A percentile compares a stretch with the other conserved stretches of the same genome.
These are phyloP conservation scores for Gadopsis marmoratus DNA, from an alignment of 2,797 vertebrate genomes.

Conservation along the genomic window DNA sequence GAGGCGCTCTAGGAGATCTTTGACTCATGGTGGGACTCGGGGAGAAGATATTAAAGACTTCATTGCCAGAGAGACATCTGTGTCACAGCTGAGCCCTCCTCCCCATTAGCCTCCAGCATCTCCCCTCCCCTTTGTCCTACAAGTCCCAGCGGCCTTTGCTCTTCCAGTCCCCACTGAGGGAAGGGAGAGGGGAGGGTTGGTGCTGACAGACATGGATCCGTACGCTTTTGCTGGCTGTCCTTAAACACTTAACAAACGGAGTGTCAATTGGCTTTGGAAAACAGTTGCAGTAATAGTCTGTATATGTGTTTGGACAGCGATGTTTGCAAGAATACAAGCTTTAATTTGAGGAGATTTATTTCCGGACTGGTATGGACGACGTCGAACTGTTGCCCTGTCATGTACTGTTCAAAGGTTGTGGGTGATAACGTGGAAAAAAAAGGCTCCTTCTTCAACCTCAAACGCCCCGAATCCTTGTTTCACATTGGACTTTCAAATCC, in stretches of 20 bases:
- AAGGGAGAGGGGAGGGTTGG: not conserved
- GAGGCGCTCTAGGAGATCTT: slow-evolving; percentile 41
- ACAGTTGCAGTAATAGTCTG: not conserved
- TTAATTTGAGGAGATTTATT: not conserved
- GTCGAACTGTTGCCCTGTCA: not conserved
- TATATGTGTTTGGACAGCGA: not conserved
- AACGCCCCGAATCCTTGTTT: not conserved
- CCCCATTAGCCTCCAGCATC: slow-evolving; percentile 69
- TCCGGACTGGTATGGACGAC: not conserved
- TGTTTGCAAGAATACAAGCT: not conserved
- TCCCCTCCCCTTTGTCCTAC: slow-evolving; percentile 73
- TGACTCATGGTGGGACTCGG: slow-evolving; percentile 35
- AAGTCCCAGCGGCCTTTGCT: slow-evolving; percentile 74
- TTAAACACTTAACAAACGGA: not conserved
- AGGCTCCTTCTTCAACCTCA: not conserved
- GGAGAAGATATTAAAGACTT: slow-evolving; percentile 60
- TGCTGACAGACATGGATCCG: slow-evolving; percentile 31
- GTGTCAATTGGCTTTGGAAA: not conserved
- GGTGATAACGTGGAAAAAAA: not conserved
- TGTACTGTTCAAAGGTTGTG: not conserved
- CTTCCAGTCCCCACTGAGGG: slow-evolving; percentile 23
- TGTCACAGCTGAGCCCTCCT: slow-evolving; percentile 74
- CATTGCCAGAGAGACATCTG: slow-evolving; percentile 76
- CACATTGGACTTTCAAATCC: not conserved
- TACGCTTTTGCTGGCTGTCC: not conserved